Evolutionary conservation across 2,797 vertebrate species (phyloP).

Genomic region (Ctenosaura bakeri): DNA sequence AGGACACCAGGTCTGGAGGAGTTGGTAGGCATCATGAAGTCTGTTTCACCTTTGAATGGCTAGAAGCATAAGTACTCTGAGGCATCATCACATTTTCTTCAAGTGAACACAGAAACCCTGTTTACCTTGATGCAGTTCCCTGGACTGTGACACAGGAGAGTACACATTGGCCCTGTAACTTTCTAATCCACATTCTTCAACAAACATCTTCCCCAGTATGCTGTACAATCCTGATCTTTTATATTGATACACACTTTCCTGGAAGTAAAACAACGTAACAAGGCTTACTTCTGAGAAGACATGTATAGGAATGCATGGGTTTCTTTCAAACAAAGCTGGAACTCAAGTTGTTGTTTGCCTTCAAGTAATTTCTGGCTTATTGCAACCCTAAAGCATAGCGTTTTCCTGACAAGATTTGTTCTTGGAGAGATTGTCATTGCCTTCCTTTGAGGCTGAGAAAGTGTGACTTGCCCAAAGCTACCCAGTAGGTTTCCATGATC

Average conservation of each 20-base stretch:
- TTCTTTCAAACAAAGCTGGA: not conserved
- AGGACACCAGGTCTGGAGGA: not conserved
- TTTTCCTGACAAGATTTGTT: too few species aligned
- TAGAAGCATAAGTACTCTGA: too few species aligned
- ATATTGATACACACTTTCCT: not conserved
- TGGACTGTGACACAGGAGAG: not conserved
- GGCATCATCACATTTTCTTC: not conserved
- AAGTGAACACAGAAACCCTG: slow-evolving; percentile 5
- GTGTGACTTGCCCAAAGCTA: too few species aligned
- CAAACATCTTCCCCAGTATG: not conserved
- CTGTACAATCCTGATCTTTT: not conserved
- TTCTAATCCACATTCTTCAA: slow-evolving; percentile 3
- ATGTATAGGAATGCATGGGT: not conserved
- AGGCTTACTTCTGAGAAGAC: not conserved
- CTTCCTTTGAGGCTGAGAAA: too few species aligned
- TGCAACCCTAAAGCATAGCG: too few species aligned
- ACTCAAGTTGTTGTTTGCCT: too few species aligned
- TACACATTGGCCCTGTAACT: not conserved
- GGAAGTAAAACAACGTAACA: not conserved
- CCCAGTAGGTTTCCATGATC: too few species aligned
- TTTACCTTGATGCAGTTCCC: slow-evolving; percentile 11
- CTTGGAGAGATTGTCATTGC: too few species aligned
- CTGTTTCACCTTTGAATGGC: not conserved
- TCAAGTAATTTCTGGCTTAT: too few species aligned
- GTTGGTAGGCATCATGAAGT: not conserved